Evolutionary conservation across 2,113 vertebrate species (phyloP), one percentile per base, ranked within the genome.

Genomic region (Brachyhypopomus gauderio): DNA sequence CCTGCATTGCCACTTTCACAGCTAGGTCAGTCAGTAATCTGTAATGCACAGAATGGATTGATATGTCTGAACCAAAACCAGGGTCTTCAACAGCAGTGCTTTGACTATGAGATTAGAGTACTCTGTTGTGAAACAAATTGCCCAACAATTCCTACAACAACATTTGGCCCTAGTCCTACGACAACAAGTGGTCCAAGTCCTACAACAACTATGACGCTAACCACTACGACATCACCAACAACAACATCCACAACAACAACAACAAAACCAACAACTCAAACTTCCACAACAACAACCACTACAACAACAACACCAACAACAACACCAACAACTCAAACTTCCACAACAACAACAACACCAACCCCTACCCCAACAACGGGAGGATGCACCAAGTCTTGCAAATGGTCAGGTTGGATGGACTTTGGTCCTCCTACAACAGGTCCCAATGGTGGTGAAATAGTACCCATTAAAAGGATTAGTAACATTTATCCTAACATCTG

Each of bases 31-130:
- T 59, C 0, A 64, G 83, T 89, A 0, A 85, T 17, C 2, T 0
- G 90, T 6, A 75, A 89, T 0, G 52, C 76, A 34, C 0, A 72
- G 19, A 77, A 85, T 12, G 88, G 87, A 64, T 71, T 88, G 0
- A 84, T 89, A 25, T 92, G 92, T 62, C 34, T 64, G 45, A 93
- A 92, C 59, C 22, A 79, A 0, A 87, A 92, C 25, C 91, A 92
- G 3, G 88, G 82, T 0, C 17, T 75, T 4, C 69, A 82, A 20
- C 30, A 58, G 23, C 73, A 89, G 34, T 94, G 93, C 45, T 88
- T 87, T 73, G 83, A 88, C 52, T 90, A 90, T 55, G 87, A 90
- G 41, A 84, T 90, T 3, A 60, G 25, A 84, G 83, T 89, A 1
- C 72, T 82, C 20, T 90, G 88, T 58, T 91, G 90, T 79, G 2